These are phyloP conservation scores for Drosophila biarmipes DNA, from an alignment of 1,140 invertebrate species.

Conservation along the genomic window DNA sequence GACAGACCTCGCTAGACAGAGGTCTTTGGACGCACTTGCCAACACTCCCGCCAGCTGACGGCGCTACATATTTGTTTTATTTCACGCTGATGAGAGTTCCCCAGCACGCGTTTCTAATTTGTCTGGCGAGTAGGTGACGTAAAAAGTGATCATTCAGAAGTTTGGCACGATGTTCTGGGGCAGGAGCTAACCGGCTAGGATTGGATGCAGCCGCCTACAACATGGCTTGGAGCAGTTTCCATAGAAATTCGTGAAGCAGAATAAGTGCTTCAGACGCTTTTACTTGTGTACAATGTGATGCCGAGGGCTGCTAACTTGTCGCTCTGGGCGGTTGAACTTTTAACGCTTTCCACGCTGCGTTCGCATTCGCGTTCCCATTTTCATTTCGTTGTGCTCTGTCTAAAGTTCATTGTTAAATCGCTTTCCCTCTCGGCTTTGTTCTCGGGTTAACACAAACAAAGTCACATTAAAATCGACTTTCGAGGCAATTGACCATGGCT, in stretches of 20 bases:
- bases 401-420: constrained; percentile 44
- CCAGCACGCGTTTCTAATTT: constrained; percentile 61
- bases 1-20: constrained; percentile 22
- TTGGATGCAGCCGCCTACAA: neutral
- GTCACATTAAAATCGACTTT: neutral
- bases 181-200: neutral
- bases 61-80: constrained; percentile 29
- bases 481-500: too few relatives aligned
- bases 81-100: constrained; percentile 31
- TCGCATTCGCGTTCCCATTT: constrained; percentile 43
- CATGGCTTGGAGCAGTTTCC: neutral
- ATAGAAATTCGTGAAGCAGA: neutral
- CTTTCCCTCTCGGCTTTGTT: constrained; percentile 42
- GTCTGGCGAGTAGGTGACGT: constrained; percentile 26
- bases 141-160: neutral
- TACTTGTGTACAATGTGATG: constrained; percentile 15
- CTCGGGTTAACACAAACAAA: neutral
- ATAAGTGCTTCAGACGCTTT: neutral
- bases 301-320: constrained; percentile 54
- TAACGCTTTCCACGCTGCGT: constrained; percentile 29
- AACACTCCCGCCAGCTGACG: constrained; percentile 20
- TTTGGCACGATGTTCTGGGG: neutral
- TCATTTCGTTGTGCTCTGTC: constrained; percentile 38
- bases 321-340: constrained; percentile 69
- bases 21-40: constrained; percentile 16